Percentiles rank a stretch among this genome's conserved stretches.
Conservation (phyloP, 2,113 vertebrate genomes). For the Pelecanoides urinatrix region DNA sequence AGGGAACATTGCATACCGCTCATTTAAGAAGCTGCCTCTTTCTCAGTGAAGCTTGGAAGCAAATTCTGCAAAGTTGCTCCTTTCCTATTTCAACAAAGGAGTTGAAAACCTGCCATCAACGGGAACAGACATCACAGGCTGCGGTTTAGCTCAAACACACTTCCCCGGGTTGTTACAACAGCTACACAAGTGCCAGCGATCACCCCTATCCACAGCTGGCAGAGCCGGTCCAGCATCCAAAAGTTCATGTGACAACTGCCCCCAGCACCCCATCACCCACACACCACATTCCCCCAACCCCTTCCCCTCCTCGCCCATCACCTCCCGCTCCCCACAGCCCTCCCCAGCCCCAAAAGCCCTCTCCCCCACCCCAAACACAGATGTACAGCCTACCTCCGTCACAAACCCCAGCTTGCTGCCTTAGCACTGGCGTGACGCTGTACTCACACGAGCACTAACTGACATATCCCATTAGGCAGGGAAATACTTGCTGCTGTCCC, state of each 20-base stretch:
- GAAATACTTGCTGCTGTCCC: neutral
- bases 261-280: neutral
- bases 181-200: neutral
- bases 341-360: neutral
- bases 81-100: neutral
- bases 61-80: neutral
- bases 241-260: neutral
- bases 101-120: neutral
- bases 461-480: accelerated
- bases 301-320: neutral
- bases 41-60: neutral
- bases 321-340: neutral
- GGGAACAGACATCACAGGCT: neutral
- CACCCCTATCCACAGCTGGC: accelerated
- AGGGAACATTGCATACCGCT: neutral
- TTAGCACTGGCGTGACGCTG: neutral
- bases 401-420: neutral
- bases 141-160: neutral
- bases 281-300: neutral
- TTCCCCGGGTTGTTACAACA: neutral
- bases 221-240: neutral
- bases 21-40: neutral
- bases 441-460: neutral
- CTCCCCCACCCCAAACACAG: neutral
- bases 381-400: neutral